Evolutionary conservation across 2,888 invertebrate species (phyloP).

Genomic region (Urechis unicinctus): DNA sequence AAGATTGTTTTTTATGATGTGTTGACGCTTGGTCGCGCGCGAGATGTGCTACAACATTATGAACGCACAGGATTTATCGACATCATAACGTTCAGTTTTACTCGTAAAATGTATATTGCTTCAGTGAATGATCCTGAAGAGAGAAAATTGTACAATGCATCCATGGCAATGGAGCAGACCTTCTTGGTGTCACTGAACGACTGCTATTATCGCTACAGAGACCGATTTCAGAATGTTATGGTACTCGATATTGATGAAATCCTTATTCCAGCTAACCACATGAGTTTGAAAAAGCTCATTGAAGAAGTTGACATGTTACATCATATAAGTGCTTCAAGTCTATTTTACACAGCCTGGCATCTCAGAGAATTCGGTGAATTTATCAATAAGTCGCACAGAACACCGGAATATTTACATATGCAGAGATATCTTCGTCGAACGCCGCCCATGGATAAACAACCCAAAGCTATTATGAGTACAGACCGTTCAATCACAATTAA

Average conservation of each 20-base stretch:
- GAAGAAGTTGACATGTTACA: neutral
- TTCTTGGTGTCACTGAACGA: constrained; percentile 17
- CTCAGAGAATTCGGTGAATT: constrained; percentile 6
- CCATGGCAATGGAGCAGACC: constrained; percentile 8
- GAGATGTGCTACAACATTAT: constrained; percentile 13
- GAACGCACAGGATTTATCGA: constrained; percentile 9
- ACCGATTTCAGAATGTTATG: constrained; percentile 2
- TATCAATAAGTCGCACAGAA: too few species aligned
- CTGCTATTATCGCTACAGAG: constrained; percentile 9
- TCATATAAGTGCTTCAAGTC: constrained; percentile 1
- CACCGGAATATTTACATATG: constrained; percentile 7
- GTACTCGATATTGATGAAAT: constrained; percentile 10
- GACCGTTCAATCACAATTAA: neutral
- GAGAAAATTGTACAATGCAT: neutral
- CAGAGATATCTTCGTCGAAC: neutral
- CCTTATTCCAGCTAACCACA: constrained; percentile 2
- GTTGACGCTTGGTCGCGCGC: constrained; percentile 8
- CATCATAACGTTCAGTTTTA: neutral
- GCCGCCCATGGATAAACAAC: neutral
- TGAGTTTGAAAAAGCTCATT: too few species aligned
- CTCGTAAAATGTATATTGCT: neutral
- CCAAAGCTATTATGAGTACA: constrained; percentile 3
- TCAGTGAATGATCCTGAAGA: constrained; percentile 1
- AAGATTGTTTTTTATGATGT: too few species aligned
- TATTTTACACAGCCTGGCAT: constrained; percentile 10